Base-by-base conservation (phyloP, 2,888 invertebrate genomes). In the Byasa hedistus region DNA sequence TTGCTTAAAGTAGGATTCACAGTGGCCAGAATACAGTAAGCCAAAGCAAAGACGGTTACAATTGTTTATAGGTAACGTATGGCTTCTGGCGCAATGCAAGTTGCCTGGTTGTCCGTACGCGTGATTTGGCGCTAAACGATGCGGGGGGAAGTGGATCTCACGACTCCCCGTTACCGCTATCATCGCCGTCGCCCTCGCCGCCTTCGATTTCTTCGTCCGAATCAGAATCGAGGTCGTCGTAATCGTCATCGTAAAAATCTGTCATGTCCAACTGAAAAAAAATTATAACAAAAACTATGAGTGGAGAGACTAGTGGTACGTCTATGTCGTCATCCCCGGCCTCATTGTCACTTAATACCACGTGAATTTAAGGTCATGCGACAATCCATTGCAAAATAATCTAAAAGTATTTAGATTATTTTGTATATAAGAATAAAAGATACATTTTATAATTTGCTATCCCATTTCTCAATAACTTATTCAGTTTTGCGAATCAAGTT, bases 201-300 rank as follows among this genome's bases (percentile, higher is more conserved):
- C 94, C 95, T 69, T 94, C 94, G 74, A 94, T 93, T 77, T 94
- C 94, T 80, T 94, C 89, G 69, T 91, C 90, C 0, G 88, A 94
- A 78, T 95, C 95, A 2, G 94, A 93, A 77, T 95, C 95, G 72
- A 97, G 93, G 82, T 97, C 98, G 81, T 98, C 98, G 84, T 98
- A 98, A 82, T 98, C 98, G 84, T 98, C 98, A 81, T 98, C 98
- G 92, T 98, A 98, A 89, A 98, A 98, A 86, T 98, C 99, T 73
- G 97, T 97, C 95, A 98, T 96, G 85, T 98, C 98, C 75, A 96
- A 89, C 86, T 94, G 93, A 12, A 80, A 81, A 56, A 32, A 56
- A 58, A 52, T 39, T 4, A 32, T 17, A 12, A 39, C 10, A 32
- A 15, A 60, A 7, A 27, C 19, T 24, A 51, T n/a, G n/a, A 51